A percentile compares a stretch with the other conserved stretches of the same genome.
phyloP scores from a whole-genome alignment of 2,797 vertebrate genomes.

The Falco novaeseelandiae region DNA sequence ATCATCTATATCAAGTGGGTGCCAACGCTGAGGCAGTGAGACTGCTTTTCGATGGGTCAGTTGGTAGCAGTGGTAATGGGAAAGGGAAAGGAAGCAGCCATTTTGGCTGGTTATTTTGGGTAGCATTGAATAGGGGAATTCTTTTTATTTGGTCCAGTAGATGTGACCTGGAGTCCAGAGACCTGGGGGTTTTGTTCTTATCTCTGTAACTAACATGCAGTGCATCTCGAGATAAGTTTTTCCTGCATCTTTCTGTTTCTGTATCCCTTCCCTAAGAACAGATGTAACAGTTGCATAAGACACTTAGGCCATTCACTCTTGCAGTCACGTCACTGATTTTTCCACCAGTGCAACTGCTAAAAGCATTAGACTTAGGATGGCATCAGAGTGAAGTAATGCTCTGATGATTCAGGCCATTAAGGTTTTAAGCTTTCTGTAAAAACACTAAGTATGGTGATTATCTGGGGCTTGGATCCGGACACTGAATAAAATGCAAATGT shows the following conservation, averaged over 20 bases:
- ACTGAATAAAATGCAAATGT: slow-evolving; percentile 42
- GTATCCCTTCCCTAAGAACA: background rate
- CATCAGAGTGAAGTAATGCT: slow-evolving; percentile 49
- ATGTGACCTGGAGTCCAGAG: background rate
- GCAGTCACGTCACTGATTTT: background rate
- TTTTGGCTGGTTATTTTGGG: background rate
- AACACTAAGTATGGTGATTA: slow-evolving; percentile 56
- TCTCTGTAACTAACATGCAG: background rate
- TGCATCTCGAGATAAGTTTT: background rate
- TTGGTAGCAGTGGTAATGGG: background rate
- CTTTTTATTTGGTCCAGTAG: background rate
- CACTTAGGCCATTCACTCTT: slow-evolving; percentile 20
- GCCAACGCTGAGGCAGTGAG: background rate
- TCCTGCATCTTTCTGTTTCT: background rate
- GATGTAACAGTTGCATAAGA: background rate
- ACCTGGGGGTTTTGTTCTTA: background rate
- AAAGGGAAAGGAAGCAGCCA: background rate
- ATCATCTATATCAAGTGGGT: background rate
- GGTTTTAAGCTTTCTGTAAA: slow-evolving; percentile 61
- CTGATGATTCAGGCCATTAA: slow-evolving; percentile 62
- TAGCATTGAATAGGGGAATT: background rate
- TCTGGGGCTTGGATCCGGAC: slow-evolving; percentile 33
- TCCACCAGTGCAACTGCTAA: slow-evolving; percentile 4
- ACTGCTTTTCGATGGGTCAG: background rate
- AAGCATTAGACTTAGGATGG: slow-evolving; percentile 27